Base-by-base conservation (phyloP, 2,888 invertebrate genomes). In the Drosophila merina region DNA sequence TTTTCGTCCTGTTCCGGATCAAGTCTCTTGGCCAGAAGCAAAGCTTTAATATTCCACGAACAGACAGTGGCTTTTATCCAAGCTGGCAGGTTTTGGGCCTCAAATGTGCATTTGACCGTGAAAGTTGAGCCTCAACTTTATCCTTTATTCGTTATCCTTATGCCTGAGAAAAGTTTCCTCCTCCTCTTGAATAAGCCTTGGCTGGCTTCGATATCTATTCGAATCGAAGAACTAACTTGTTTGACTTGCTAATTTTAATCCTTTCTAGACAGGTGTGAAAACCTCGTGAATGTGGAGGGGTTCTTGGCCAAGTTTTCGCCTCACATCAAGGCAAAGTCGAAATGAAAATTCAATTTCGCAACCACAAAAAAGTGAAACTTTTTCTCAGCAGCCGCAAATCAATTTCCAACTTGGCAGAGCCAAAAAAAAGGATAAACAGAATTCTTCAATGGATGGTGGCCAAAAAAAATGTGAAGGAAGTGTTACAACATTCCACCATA, bases 301-400 rank as follows among this genome's bases (percentile, higher is more conserved):
- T 26, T 63, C 33, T 26, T 31, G 55, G 26, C 6, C 36, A 56
- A 67, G 67, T 69, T 54, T 71, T 48, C 20, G 36, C 9, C 42
- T 49, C 10, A 14, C 30, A 20, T 28, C 57, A 9, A 10, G 10
- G 12, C 14, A 25, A 58, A 64, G 51, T 20, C 56, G 59, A 40
- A 58, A 77, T 68, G 58, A 75, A 70, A 79, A 69, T 77, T 72
- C 77, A 74, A 84, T 81, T 80, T 81, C 20, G 26, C 70, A n/a
- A 49, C 71, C 73, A 44, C 67, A 60, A 56, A 69, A 36, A 82
- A 78, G 74, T 76, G 69, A 4, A 12, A 52, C 40, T 20, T 63
- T 51, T 57, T 36, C 49, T 14, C 52, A 30, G 52, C 38, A 59
- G 72, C 79, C 79, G 74, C 86, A 83, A 86, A 83, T 82, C 83